These are phyloP conservation scores for Amblyopsis hoosieri DNA, from an alignment of 2,797 vertebrate genomes.

Conservation along the genomic window DNA sequence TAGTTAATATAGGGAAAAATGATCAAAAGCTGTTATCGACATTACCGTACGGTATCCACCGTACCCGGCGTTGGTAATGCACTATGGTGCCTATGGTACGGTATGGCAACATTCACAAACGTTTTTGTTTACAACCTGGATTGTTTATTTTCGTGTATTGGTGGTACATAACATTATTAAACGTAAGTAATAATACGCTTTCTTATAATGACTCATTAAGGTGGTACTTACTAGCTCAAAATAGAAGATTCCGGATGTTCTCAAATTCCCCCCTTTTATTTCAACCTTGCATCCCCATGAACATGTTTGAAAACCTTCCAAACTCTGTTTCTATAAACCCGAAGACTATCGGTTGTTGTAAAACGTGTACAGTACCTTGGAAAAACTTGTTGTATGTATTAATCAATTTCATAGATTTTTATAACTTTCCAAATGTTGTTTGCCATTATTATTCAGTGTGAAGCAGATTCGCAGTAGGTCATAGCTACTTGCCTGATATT, in stretches of 20 bases:
- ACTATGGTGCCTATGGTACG: neutral
- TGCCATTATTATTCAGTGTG: too few species aligned
- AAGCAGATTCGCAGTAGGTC: too few species aligned
- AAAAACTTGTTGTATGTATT: too few species aligned
- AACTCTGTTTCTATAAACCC: too few species aligned
- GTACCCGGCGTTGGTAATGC: neutral
- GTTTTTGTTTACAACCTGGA: neutral
- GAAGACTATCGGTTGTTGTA: too few species aligned
- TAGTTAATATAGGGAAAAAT: constrained; percentile 20
- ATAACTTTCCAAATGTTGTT: too few species aligned
- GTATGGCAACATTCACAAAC: neutral
- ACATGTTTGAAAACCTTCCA: too few species aligned
- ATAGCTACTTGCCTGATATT: neutral
- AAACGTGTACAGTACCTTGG: too few species aligned
- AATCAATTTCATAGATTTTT: too few species aligned
- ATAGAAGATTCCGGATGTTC: constrained; percentile 5
- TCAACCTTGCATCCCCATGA: constrained; percentile 11
- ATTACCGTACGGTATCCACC: neutral
- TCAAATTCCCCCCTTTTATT: neutral
- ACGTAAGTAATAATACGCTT: too few species aligned
- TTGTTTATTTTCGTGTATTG: neutral
- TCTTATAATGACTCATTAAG: too few species aligned
- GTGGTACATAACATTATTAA: neutral
- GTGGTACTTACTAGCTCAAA: too few species aligned
- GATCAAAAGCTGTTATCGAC: constrained; percentile 22